Conservation (phyloP, 2,888 invertebrate genomes). For the Agonum fuliginosum region DNA sequence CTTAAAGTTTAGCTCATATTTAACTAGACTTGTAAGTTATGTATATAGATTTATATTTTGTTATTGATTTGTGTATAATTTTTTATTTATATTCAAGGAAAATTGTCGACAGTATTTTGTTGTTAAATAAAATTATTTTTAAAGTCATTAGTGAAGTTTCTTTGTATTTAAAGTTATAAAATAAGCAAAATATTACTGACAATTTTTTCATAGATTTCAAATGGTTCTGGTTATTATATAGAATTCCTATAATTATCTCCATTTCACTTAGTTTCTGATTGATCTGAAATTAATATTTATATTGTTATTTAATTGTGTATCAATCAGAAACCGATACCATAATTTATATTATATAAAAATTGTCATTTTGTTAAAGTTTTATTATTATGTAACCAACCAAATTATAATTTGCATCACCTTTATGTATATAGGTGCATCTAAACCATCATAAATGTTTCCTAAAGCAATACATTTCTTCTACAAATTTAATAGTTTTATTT, state of each 20-base stretch:
- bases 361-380: constrained; percentile 36
- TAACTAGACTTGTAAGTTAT: constrained; percentile 54
- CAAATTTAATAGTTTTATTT: constrained; percentile 28
- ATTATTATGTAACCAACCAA: constrained; percentile 21
- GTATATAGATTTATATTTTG: constrained; percentile 61
- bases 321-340: neutral
- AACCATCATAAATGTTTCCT: constrained; percentile 52
- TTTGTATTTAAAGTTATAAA: constrained; percentile 31
- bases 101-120: constrained; percentile 52
- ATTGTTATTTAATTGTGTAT: constrained; percentile 35
- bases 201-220: constrained; percentile 41
- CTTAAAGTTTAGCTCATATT: constrained; percentile 44
- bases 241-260: constrained; percentile 14
- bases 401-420: constrained; percentile 52
- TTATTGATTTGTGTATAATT: constrained; percentile 54
- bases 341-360: neutral
- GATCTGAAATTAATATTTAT: neutral
- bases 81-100: constrained; percentile 34
- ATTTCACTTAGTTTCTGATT: constrained; percentile 2
- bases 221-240: constrained; percentile 45
- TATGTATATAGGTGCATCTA: constrained; percentile 51
- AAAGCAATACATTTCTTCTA: constrained; percentile 58
- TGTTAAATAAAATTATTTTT: constrained; percentile 39
- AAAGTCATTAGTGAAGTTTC: constrained; percentile 48
- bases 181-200: constrained; percentile 49